Evolutionary conservation across 1,140 invertebrate species (phyloP).

Genomic region (Apis cerana): DNA sequence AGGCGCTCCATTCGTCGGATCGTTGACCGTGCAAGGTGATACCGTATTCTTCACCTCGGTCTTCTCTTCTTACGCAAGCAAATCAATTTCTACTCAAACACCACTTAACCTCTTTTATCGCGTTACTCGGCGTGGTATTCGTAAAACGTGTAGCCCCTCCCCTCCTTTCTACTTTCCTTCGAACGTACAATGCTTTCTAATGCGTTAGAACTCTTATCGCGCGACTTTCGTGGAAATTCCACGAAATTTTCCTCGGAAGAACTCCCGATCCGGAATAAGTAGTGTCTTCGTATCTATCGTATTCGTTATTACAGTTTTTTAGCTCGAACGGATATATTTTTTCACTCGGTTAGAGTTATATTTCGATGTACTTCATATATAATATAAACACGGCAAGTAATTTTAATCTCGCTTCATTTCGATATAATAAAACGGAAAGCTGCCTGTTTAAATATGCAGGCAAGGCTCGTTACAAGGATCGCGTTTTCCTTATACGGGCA

Average conservation of each 20-base stretch:
- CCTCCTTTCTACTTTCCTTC: background rate
- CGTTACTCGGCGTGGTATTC: background rate
- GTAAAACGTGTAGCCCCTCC: background rate
- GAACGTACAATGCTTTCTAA: slow-evolving; percentile 1
- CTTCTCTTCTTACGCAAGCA: slow-evolving; percentile 64
- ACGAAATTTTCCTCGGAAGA: slow-evolving; percentile 5
- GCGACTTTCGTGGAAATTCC: slow-evolving; percentile 41
- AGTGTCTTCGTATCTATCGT: too few relatives aligned
- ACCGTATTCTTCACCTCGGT: slow-evolving; percentile 56
- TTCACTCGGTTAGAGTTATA: too few relatives aligned
- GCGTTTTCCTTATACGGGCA: background rate
- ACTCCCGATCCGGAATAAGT: too few relatives aligned
- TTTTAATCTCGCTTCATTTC: background rate
- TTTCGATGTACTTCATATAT: too few relatives aligned
- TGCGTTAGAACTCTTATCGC: slow-evolving; percentile 3
- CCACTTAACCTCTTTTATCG: slow-evolving; percentile 32
- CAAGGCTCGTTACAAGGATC: background rate
- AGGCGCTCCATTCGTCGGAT: slow-evolving; percentile 64
- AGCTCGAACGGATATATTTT: too few relatives aligned
- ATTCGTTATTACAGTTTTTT: too few relatives aligned
- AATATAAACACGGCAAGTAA: too few relatives aligned
- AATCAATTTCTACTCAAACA: slow-evolving; percentile 69
- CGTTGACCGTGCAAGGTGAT: slow-evolving; percentile 70
- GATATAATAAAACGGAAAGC: background rate
- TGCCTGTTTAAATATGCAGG: too few relatives aligned